Conservation (phyloP, 2,797 vertebrate species). For the Jordanella pulchra region DNA sequence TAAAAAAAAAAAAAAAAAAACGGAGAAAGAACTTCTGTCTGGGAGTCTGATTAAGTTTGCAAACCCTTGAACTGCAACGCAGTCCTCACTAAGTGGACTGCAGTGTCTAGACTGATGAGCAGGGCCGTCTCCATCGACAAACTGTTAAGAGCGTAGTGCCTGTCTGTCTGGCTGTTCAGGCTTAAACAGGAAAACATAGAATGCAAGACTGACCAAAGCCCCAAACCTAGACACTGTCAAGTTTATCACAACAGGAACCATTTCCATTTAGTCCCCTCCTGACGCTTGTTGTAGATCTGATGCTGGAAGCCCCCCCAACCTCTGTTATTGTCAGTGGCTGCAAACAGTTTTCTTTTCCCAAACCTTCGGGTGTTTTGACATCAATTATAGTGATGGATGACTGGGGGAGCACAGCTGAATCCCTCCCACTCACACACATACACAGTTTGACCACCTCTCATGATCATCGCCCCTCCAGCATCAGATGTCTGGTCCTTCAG, state of each 20-base stretch:
- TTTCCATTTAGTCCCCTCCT: constrained; percentile 33
- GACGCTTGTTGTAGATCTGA: constrained; percentile 34
- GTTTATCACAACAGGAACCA: constrained; percentile 42
- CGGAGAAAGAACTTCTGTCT: no score
- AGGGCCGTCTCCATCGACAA: constrained; percentile 41
- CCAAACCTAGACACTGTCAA: constrained; percentile 17
- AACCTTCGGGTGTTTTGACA: constrained; percentile 45
- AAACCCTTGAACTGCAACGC: constrained; percentile 45
- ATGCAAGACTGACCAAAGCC: constrained; percentile 23
- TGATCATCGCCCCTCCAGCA: constrained; percentile 5
- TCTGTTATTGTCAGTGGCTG: constrained; percentile 43
- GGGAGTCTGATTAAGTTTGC: constrained; percentile 40
- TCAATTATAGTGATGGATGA: constrained; percentile 61
- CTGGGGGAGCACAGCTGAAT: constrained; percentile 29
- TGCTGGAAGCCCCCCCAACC: constrained; percentile 18
- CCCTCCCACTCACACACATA: constrained; percentile 14
- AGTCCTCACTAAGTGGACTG: constrained; percentile 53
- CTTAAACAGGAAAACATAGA: constrained; percentile 54
- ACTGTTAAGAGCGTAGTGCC: constrained; percentile 56
- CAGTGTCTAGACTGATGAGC: constrained; percentile 50
- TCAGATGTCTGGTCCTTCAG: constrained; percentile 3
- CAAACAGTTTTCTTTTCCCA: constrained; percentile 45
- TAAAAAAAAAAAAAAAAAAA: constrained; percentile 8
- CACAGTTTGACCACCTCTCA: constrained; percentile 16
- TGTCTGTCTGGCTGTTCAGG: constrained; percentile 51